Evolutionary conservation across 2,113 vertebrate genomes (phyloP).

Genomic region (Microcebus jonahi): DNA sequence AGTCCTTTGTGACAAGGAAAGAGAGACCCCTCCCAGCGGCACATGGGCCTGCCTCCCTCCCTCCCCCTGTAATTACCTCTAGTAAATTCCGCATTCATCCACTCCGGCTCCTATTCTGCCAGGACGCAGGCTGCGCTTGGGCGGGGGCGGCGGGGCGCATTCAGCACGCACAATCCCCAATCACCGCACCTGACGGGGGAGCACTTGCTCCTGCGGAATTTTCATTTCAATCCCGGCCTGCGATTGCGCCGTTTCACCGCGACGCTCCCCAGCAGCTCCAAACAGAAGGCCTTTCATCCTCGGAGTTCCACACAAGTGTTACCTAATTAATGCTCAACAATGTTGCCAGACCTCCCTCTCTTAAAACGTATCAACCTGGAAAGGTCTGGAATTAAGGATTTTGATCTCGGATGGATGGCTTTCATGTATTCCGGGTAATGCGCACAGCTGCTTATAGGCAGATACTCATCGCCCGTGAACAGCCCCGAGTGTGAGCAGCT

Average conservation of each 20-base stretch:
- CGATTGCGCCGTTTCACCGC: constrained; percentile 49
- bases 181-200: constrained; percentile 58
- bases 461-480: neutral
- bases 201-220: constrained; percentile 55
- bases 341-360: constrained; percentile 43
- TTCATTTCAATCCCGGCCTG: constrained; percentile 62
- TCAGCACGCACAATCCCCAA: constrained; percentile 48
- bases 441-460: constrained; percentile 68
- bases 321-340: constrained; percentile 71
- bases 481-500: constrained; percentile 58
- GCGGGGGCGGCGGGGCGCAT: neutral
- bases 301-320: constrained; percentile 51
- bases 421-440: constrained; percentile 62
- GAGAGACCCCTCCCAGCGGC: neutral
- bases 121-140: neutral
- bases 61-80: constrained; percentile 52
- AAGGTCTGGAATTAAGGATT: constrained; percentile 70
- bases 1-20: constrained; percentile 41
- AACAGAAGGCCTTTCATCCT: constrained; percentile 56
- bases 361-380: constrained; percentile 30
- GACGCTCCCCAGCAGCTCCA: neutral
- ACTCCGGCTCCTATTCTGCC: neutral
- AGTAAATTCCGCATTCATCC: constrained; percentile 65
- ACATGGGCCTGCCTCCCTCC: neutral
- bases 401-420: constrained; percentile 48